Percentiles rank a stretch among this genome's conserved stretches.
Conservation (phyloP, 1,140 invertebrate genomes). For the Drosophila azteca region DNA sequence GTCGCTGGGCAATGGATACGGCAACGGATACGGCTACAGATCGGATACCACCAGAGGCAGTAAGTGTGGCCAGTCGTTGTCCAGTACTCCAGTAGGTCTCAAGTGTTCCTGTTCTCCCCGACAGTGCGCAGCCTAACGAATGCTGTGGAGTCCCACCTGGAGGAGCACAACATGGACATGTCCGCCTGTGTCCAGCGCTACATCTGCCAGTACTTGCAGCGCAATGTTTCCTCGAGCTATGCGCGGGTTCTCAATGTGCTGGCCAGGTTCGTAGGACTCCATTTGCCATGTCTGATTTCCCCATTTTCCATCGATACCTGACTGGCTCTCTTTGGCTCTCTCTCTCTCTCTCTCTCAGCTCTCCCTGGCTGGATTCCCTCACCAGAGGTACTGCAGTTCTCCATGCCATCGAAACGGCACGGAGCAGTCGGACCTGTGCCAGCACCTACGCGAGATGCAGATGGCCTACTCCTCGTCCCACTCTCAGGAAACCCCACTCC, state of each 20-base stretch:
- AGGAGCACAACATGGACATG: conserved; percentile 67
- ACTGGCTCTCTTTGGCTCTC: too few species aligned
- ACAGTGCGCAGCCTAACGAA: conserved; percentile 58
- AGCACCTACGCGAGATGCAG: conserved; percentile 48
- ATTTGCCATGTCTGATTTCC: neutral
- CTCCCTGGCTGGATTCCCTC: too few species aligned
- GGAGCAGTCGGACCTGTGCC: conserved; percentile 20
- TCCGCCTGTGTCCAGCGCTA: conserved; percentile 58
- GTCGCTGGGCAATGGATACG: conserved; percentile 27
- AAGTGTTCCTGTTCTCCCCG: neutral
- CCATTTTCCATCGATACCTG: too few species aligned
- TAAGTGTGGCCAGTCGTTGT: conserved; percentile 29
- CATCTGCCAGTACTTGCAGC: conserved; percentile 67
- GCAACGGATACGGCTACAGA: conserved; percentile 37
- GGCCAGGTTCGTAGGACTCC: conserved; percentile 33
- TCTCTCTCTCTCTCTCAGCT: too few species aligned
- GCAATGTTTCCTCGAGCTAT: conserved; percentile 27
- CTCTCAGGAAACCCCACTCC: neutral
- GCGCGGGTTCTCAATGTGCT: conserved; percentile 52
- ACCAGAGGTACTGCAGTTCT: conserved; percentile 61
- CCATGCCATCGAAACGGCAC: conserved; percentile 52
- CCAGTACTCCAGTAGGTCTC: neutral
- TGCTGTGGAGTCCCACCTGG: conserved; percentile 60
- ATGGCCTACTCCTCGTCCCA: conserved; percentile 31
- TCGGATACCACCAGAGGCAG: conserved; percentile 40